Base-by-base conservation (phyloP, 2,113 vertebrate genomes). In the Scortum barcoo region DNA sequence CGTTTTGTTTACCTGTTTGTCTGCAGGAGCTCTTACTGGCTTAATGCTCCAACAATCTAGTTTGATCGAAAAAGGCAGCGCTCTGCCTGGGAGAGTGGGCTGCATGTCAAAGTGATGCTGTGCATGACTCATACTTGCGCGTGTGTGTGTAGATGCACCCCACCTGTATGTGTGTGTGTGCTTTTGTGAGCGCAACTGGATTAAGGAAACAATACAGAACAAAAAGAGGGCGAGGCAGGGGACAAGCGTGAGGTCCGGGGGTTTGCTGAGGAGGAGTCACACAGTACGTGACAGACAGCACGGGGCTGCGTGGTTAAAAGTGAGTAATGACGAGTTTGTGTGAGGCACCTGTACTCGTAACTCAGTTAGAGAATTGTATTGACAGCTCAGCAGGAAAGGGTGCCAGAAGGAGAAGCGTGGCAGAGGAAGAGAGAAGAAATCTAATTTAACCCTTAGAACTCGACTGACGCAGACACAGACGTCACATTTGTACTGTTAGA, bases 1-100 rank as follows among this genome's bases (percentile, higher is more conserved):
- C 44, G 51, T 80, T 85, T 71, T 86, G 75, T 86, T 87, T 85
- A 87, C 71, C 84, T 72, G 86, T 86, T 90, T 76, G 54, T 79
- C 71, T 78, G 78, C 78, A 58, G 84, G 79, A 84, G 70, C 75
- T 83, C 73, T 71, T 36, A 76, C 67, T 65, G 68, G 62, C 69
- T 80, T 85, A 83, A 88, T 80, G 60, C 63, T 61, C 61, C 57
- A 75, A 61, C 61, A 81, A 78, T 82, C 70, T 76, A 76, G 81
- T 82, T 87, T 78, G 68, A 81, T 81, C 70, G 61, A 88, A 85
- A 78, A 78, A 77, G 57, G 74, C 76, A 76, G 76, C 2, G 19
- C 81, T 86, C 67, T 58, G 78, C 30, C 76, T 36, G 66, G 51
- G 63, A 88, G 72, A 83, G 74, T 86, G 85, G 88, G 63, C 88